Conservation (phyloP, 2,888 invertebrate species). For the Cotesia congregata region DNA sequence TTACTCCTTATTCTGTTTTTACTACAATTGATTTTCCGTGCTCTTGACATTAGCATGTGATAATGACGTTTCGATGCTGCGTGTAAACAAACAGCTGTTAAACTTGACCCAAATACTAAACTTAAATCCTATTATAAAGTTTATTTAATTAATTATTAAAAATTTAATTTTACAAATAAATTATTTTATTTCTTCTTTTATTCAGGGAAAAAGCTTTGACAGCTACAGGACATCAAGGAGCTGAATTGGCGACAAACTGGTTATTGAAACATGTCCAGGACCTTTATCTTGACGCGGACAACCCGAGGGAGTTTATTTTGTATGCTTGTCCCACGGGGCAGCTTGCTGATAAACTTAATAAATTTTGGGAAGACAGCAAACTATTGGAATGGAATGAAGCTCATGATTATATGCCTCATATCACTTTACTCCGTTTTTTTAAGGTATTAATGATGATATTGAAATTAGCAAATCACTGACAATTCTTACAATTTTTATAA, state of each 20-base stretch:
- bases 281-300: constrained; percentile 81
- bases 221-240: constrained; percentile 89
- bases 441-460: constrained; percentile 75
- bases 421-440: constrained; percentile 91
- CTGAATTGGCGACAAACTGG: constrained; percentile 93
- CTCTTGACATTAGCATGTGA: constrained; percentile 6
- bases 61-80: neutral
- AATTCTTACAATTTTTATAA: neutral
- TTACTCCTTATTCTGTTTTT: neutral
- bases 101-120: constrained; percentile 35
- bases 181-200: constrained; percentile 47
- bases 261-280: constrained; percentile 91
- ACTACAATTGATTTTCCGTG: constrained; percentile 3
- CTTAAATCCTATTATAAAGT: neutral
- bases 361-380: constrained; percentile 85
- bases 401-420: constrained; percentile 91
- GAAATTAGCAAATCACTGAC: neutral
- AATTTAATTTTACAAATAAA: too few relatives aligned
- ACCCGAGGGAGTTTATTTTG: constrained; percentile 87
- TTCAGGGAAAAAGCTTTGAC: constrained; percentile 89
- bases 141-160: neutral
- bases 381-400: constrained; percentile 89
- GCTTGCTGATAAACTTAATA: constrained; percentile 79
- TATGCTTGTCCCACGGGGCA: constrained; percentile 88
- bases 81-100: constrained; percentile 61